phyloP scores from a whole-genome alignment of 2,888 invertebrate genomes.

The Caenorhabditis angaria region DNA sequence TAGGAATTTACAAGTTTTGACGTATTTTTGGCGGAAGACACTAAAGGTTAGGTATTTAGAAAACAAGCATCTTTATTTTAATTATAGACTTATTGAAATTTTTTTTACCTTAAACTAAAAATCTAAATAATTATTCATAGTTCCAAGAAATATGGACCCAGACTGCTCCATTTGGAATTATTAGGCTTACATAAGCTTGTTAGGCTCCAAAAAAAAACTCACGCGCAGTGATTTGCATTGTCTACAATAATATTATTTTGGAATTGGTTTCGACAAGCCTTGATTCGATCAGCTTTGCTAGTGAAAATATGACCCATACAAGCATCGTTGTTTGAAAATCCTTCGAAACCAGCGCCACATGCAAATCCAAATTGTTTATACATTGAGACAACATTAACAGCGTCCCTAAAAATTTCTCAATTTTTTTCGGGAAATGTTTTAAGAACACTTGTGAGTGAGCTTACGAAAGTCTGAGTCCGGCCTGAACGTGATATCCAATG shows the following conservation, averaged over 20 bases:
- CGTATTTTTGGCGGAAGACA: too few species aligned
- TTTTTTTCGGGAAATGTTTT: not conserved
- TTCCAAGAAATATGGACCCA: too few species aligned
- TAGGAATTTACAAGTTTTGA: too few species aligned
- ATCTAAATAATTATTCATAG: too few species aligned
- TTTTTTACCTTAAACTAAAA: too few species aligned
- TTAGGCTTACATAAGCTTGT: too few species aligned
- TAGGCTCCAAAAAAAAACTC: slow-evolving; percentile 1
- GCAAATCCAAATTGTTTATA: slow-evolving; percentile 51
- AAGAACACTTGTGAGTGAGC: too few species aligned
- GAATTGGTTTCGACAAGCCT: slow-evolving; percentile 25
- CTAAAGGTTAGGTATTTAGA: too few species aligned
- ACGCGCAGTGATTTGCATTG: slow-evolving; percentile 30
- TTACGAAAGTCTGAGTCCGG: slow-evolving; percentile 35
- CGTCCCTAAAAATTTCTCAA: slow-evolving; percentile 20
- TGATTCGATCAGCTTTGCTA: slow-evolving; percentile 13
- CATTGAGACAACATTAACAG: slow-evolving; percentile 35
- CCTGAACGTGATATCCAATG: slow-evolving; percentile 36
- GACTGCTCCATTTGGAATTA: too few species aligned
- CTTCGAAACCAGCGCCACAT: slow-evolving; percentile 50
- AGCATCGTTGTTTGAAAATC: slow-evolving; percentile 31
- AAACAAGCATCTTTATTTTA: too few species aligned
- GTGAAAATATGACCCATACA: slow-evolving; percentile 35
- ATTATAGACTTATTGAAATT: too few species aligned
- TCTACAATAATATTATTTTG: slow-evolving; percentile 15